Base-by-base conservation (phyloP, 2,888 invertebrate species). In the Acleris literana region DNA sequence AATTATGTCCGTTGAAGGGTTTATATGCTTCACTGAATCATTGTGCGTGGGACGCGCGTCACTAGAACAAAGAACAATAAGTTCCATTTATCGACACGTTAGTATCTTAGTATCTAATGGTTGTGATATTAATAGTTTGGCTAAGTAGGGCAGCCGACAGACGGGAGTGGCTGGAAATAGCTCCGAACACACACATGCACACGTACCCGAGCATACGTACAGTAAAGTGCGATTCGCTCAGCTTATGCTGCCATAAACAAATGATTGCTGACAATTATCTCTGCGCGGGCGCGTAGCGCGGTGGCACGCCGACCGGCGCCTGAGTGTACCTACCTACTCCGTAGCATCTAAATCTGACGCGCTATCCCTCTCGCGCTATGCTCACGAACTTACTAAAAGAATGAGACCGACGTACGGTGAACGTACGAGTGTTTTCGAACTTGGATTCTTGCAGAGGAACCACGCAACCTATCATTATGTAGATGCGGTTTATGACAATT, bases 191-290 rank as follows among this genome's bases (percentile, higher is more conserved):
- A 29, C 17, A 39, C 46, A 46, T 1, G n/a, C 46, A n/a, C 46
- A 6, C 46, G 16, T 6, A 17, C 46, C 16, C 17, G n/a, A 17
- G 16, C 6, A 49, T 59, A 33, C 25, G 17, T 39, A 51, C 77
- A 83, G 76, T 75, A 77, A 82, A 76, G 82, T 76, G 82, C 82
- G 82, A 86, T 84, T 82, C 79, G 79, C 80, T 74, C 77, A 81
- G 82, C 81, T 83, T 84, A 82, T 79, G 80, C 79, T 81, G 80
- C 81, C 82, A 82, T 86, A 85, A 84, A 86, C 83, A 87, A 85
- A 86, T 82, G 82, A 88, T 86, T 84, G 82, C 82, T 76, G 82
- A 84, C 87, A 88, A 87, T 86, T 86, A 83, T 75, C 73, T 72
- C 70, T 43, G 20, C 61, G 68, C 68, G 70, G 64, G 60, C 64